A percentile compares a stretch with the other conserved stretches of the same genome.
These are phyloP conservation scores for Aphaenogaster ashmeadi DNA, from an alignment of 1,140 invertebrate species.

Conservation along the genomic window DNA sequence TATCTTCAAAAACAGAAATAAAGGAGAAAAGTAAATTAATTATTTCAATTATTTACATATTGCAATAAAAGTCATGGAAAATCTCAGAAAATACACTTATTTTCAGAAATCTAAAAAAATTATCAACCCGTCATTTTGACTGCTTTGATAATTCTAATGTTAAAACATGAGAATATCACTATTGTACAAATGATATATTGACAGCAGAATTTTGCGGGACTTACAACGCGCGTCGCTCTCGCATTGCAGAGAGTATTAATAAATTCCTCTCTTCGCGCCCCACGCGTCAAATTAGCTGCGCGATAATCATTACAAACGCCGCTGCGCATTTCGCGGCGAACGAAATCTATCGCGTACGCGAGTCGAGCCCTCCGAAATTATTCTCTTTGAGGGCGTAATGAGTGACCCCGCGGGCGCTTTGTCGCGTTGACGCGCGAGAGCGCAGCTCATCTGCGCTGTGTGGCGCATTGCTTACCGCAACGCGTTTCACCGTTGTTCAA, in stretches of 20 bases:
- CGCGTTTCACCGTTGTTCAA: conserved; percentile 5
- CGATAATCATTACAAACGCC: conserved; percentile 13
- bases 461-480: conserved; percentile 34
- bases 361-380: conserved; percentile 20
- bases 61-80: too few relatives aligned
- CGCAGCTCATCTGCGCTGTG: conserved; percentile 13
- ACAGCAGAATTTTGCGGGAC: neutral
- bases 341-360: conserved; percentile 17
- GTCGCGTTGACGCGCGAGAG: conserved; percentile 35
- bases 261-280: neutral
- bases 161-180: neutral
- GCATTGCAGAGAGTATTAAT: neutral
- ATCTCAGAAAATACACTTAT: too few relatives aligned
- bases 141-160: too few relatives aligned
- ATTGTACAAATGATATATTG: neutral
- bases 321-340: neutral
- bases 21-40: too few relatives aligned
- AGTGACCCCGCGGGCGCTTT: conserved; percentile 45
- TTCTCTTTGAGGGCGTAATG: conserved; percentile 53
- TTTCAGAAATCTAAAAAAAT: too few relatives aligned
- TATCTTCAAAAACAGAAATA: too few relatives aligned
- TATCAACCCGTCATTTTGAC: too few relatives aligned
- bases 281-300: neutral
- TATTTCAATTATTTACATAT: too few relatives aligned
- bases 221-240: neutral